These are phyloP conservation scores for Pelmatolapia mariae DNA, from an alignment of 2,113 vertebrate genomes.

Conservation along the genomic window DNA sequence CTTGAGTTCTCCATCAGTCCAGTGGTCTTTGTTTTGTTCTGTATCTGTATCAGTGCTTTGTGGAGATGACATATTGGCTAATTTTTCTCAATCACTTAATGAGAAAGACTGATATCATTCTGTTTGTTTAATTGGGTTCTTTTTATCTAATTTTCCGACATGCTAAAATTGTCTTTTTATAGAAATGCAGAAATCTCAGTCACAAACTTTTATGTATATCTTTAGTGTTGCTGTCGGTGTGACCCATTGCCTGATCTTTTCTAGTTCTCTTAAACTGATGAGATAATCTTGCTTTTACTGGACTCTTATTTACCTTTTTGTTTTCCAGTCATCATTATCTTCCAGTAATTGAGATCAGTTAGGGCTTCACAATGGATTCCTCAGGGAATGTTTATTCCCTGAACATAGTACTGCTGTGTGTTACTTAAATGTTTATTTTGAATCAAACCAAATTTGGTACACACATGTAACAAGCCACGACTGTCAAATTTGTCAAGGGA, in stretches of 20 bases:
- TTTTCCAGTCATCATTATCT: neutral
- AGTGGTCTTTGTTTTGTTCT: neutral
- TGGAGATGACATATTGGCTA: neutral
- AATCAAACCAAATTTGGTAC: neutral
- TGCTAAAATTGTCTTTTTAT: neutral
- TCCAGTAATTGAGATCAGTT: neutral
- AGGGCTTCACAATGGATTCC: neutral
- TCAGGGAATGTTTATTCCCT: neutral
- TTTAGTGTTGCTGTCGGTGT: neutral
- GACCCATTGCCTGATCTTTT: neutral
- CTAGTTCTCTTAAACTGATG: neutral
- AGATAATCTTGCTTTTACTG: neutral
- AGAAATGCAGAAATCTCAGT: neutral
- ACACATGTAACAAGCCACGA: neutral
- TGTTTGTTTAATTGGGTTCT: neutral
- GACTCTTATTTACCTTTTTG: neutral
- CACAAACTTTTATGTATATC: neutral
- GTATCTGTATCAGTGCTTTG: neutral
- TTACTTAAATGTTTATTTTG: neutral
- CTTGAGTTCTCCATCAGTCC: neutral
- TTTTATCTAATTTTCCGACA: neutral
- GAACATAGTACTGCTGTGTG: neutral
- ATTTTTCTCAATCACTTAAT: neutral
- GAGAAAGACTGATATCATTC: neutral
- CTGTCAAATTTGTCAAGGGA: neutral